These are phyloP conservation scores for Melanerpes aurifrons DNA, from an alignment of 2,113 vertebrate genomes.

Conservation along the genomic window DNA sequence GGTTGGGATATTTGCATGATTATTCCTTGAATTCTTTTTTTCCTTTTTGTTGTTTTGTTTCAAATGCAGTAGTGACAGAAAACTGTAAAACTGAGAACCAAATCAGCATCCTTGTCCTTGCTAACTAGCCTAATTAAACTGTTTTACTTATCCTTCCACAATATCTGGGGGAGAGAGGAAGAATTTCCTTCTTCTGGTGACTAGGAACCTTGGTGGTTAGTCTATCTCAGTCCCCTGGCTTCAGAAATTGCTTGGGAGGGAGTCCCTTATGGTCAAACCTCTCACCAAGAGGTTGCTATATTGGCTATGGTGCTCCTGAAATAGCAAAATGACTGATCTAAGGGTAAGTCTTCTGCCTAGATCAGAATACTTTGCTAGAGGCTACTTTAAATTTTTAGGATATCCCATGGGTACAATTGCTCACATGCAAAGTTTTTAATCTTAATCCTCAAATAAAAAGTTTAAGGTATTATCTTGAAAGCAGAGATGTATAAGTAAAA, in stretches of 20 bases:
- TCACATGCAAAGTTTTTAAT: background rate
- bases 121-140: no score
- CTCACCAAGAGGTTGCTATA: fast-evolving
- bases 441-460: background rate
- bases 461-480: background rate
- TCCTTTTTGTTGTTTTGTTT: background rate
- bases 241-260: background rate
- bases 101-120: slow-evolving; percentile 30
- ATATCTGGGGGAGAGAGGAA: background rate
- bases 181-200: background rate
- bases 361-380: background rate
- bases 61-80: background rate
- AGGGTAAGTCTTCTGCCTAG: background rate
- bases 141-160: background rate
- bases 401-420: background rate
- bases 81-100: slow-evolving; percentile 26
- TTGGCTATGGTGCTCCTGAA: background rate
- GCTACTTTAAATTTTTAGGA: background rate
- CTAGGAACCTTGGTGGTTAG: background rate
- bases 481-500: background rate
- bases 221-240: background rate
- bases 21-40: background rate
- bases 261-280: no score
- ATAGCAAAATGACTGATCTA: background rate
- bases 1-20: background rate